These are phyloP conservation scores for Pseudois nayaur DNA, from an alignment of 2,113 vertebrate genomes.

Conservation along the genomic window DNA sequence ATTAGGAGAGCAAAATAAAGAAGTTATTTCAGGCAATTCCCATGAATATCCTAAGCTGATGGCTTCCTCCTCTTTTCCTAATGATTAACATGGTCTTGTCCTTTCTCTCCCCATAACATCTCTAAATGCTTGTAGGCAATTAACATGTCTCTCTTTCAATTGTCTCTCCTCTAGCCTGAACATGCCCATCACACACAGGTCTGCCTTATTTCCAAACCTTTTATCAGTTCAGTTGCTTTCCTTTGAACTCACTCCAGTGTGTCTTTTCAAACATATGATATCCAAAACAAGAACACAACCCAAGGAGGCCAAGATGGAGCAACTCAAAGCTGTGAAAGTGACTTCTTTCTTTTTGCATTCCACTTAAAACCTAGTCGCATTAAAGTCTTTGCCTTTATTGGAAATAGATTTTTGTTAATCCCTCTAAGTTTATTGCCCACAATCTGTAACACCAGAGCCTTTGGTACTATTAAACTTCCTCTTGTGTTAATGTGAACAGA, in stretches of 20 bases:
- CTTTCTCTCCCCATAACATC: neutral
- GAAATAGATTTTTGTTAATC: constrained; percentile 49
- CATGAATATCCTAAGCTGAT: neutral
- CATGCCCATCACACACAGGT: constrained; percentile 35
- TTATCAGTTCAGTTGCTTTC: constrained; percentile 53
- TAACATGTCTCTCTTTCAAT: neutral
- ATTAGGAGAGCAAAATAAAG: neutral
- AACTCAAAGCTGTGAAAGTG: constrained; percentile 21
- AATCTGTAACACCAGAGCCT: neutral
- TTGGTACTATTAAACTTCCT: neutral
- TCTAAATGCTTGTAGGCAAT: constrained; percentile 44
- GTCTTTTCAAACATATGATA: constrained; percentile 41
- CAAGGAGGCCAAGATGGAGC: neutral
- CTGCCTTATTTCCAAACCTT: constrained; percentile 66
- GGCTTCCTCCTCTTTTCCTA: neutral
- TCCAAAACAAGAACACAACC: constrained; percentile 41
- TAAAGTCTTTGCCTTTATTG: constrained; percentile 62
- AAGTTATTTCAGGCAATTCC: constrained; percentile 7
- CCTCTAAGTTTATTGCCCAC: constrained; percentile 26
- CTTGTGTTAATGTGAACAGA: constrained; percentile 26
- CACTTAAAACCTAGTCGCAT: constrained; percentile 17
- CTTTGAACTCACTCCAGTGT: constrained; percentile 70
- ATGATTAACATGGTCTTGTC: constrained; percentile 15
- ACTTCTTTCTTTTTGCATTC: constrained; percentile 39
- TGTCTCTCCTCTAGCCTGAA: constrained; percentile 38